Conservation (phyloP, 2,888 invertebrate genomes). For the Sepiola atlantica region DNA sequence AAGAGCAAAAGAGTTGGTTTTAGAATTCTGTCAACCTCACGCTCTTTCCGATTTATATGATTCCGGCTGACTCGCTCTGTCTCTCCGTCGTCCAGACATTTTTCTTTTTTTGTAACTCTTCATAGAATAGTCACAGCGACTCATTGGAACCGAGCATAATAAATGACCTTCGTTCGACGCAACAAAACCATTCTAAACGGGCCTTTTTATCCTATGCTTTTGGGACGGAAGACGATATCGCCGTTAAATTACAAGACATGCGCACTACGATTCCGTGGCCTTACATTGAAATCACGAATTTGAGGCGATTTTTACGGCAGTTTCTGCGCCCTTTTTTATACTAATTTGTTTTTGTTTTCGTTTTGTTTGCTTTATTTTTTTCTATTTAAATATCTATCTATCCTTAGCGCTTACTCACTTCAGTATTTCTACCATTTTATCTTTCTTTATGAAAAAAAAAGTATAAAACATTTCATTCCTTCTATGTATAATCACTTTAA, state of each 20-base stretch:
- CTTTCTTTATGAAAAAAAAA: too few species aligned
- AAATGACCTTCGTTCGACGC: not conserved
- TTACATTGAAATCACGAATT: not conserved
- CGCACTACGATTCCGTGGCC: not conserved
- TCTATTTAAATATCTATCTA: too few species aligned
- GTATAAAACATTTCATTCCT: too few species aligned
- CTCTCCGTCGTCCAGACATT: not conserved
- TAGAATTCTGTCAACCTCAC: too few species aligned
- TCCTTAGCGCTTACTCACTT: too few species aligned
- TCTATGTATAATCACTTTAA: too few species aligned
- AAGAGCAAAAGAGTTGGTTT: too few species aligned
- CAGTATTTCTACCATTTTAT: too few species aligned
- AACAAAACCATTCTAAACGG: not conserved
- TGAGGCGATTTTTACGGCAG: not conserved
- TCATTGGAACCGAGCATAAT: not conserved
- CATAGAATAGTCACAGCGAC: not conserved
- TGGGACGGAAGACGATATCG: not conserved
- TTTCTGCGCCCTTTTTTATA: too few species aligned
- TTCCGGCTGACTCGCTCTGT: not conserved
- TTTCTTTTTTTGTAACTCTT: not conserved
- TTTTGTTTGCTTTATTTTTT: too few species aligned
- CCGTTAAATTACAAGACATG: not conserved
- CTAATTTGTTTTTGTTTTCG: too few species aligned
- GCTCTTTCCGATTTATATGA: too few species aligned
- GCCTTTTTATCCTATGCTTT: not conserved